These are phyloP conservation scores for Epizoanthus ramosus DNA, from an alignment of 92 coral and sea anemone species.

Conservation along the genomic window DNA sequence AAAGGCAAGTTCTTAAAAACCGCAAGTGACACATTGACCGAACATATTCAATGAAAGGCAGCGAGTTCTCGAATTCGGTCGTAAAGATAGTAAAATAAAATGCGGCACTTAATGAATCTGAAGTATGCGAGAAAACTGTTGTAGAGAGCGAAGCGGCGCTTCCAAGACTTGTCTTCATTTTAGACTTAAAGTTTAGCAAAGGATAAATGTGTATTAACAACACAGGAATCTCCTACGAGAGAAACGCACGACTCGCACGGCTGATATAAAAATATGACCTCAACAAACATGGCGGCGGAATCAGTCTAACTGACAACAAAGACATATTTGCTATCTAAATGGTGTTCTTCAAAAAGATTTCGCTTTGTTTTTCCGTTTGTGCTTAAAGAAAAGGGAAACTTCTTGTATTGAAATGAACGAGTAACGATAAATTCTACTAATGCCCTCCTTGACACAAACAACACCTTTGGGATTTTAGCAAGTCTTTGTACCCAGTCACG, in stretches of 20 bases:
- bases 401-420: slow-evolving; percentile 10
- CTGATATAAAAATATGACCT: slow-evolving; percentile 33
- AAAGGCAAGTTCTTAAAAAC: slow-evolving; percentile 2
- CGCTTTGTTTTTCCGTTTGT: slow-evolving; percentile 4
- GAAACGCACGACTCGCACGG: slow-evolving; percentile 14
- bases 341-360: background rate
- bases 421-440: background rate
- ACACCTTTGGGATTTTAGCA: slow-evolving; percentile 19
- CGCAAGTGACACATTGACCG: background rate
- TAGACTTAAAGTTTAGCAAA: background rate
- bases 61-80: slow-evolving; percentile 23
- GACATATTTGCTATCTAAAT: background rate
- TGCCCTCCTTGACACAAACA: slow-evolving; percentile 16
- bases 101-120: slow-evolving; percentile 29
- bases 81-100: slow-evolving; percentile 25
- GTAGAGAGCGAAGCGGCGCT: background rate
- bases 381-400: background rate
- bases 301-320: slow-evolving; percentile 25
- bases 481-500: slow-evolving; percentile 26
- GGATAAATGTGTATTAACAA: slow-evolving; percentile 24
- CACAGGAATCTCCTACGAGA: slow-evolving; percentile 28
- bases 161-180: background rate
- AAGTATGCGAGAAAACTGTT: slow-evolving; percentile 30
- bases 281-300: slow-evolving; percentile 39
- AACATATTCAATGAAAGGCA: slow-evolving; percentile 13